phyloP scores from a whole-genome alignment of 2,888 invertebrate species.

The Iselma pallidipennis region DNA sequence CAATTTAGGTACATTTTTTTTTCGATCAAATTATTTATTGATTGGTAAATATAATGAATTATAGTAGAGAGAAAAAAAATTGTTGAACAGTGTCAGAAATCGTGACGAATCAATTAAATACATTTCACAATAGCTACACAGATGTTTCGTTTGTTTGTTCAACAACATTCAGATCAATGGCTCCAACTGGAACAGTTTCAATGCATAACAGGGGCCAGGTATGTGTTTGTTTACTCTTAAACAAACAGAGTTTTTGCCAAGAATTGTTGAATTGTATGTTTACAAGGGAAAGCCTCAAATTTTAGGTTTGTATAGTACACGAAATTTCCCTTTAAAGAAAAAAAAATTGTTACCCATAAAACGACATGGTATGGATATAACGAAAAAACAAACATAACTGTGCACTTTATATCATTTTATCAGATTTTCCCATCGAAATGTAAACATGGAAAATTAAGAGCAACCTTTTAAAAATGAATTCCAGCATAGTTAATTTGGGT shows the following conservation, averaged over 20 bases:
- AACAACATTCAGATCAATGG: conserved; percentile 3
- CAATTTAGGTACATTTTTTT: too few relatives aligned
- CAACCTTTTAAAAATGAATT: conserved; percentile 45
- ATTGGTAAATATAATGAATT: too few relatives aligned
- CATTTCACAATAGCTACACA: conserved; percentile 18
- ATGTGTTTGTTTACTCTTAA: conserved; percentile 1
- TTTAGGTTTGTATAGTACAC: too few relatives aligned
- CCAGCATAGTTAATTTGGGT: conserved; percentile 48
- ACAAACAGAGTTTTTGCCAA: background rate
- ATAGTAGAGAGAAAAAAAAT: background rate
- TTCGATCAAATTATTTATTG: too few relatives aligned
- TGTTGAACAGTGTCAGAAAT: conserved; percentile 1
- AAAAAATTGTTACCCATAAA: too few relatives aligned
- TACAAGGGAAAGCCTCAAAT: background rate
- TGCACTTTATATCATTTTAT: too few relatives aligned
- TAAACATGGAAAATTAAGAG: too few relatives aligned
- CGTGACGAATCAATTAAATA: conserved; percentile 26
- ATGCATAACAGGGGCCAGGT: background rate
- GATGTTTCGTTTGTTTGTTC: conserved; percentile 21
- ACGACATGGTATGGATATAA: too few relatives aligned
- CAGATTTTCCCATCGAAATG: too few relatives aligned
- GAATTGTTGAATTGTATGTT: background rate
- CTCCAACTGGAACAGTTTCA: conserved; percentile 1
- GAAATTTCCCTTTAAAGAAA: too few relatives aligned
- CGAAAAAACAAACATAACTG: too few relatives aligned